Base-by-base conservation (phyloP, 1,140 invertebrate species). In the Sipha flava region DNA sequence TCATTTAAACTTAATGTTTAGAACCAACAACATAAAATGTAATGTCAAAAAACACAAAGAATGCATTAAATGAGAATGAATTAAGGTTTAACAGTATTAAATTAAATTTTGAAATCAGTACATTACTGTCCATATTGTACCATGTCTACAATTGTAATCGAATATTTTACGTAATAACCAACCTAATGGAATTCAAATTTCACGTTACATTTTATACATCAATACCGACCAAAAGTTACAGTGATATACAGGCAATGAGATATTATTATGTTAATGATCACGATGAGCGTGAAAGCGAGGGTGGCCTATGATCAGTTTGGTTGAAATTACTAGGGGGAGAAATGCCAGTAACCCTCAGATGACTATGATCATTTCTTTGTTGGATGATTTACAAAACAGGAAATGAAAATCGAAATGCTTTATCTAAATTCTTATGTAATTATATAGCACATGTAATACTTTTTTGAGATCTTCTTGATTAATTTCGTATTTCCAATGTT, bases 241-340 rank as follows among this genome's bases (percentile, higher is more conserved):
- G 31, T 29, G n/a, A 12, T 21, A 21, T 9, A 59, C 34, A 18
- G 21, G 6, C 62, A 21, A 40, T 21, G 37, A 12, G 31, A 40
- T 66, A 23, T 66, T 37, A 66, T 66, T 66, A 66, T 66, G 31
- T 66, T 66, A 66, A 66, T 66, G 62, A 59, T 18, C 16, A 59
- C 14, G 57, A 40, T 12, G 34, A 40, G 31, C 12, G 34, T 37
- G n/a, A 66, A 66, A 40, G 37, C 34, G 62, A 66, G 62, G 62
- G 62, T 37, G n/a, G n/a, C 34, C 34, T 66, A 40, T 64, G 62
- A 66, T 66, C 62, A 23, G 34, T 31, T 59, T 12, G 34, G 62
- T 21, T 40, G 18, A 23, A 66, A 66, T 40, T 10, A 66, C n/a
- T 40, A 66, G 62, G 21, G 34, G n/a, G 62, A 66, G 34, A 37